phyloP scores from a whole-genome alignment of 2,797 vertebrate genomes.

The Malacoraja senta region DNA sequence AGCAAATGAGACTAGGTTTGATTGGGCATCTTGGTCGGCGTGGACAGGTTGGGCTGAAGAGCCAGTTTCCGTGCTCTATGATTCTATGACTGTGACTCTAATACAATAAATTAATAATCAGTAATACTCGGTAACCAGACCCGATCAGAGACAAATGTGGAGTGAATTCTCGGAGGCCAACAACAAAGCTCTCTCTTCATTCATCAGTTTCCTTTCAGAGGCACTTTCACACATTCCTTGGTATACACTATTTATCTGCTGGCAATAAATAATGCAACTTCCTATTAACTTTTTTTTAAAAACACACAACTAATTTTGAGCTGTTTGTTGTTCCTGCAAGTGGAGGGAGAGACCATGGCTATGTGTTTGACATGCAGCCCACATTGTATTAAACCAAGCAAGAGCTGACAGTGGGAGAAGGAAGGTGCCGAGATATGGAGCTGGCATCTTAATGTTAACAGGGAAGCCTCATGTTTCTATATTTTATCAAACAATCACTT shows the following conservation, averaged over 20 bases:
- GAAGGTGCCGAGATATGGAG: not conserved
- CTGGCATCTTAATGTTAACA: not conserved
- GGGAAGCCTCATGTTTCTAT: not conserved
- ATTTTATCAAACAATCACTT: not conserved
- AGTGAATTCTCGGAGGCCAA: not conserved
- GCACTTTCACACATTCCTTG: not conserved
- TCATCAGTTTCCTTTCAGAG: not conserved
- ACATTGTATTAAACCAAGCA: not conserved
- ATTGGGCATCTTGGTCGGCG: too few relatives aligned
- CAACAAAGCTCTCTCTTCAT: not conserved
- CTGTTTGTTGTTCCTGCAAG: not conserved
- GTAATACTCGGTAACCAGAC: too few relatives aligned
- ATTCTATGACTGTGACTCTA: too few relatives aligned
- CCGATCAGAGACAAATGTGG: not conserved
- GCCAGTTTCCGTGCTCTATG: too few relatives aligned
- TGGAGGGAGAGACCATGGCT: not conserved
- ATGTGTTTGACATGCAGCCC: not conserved
- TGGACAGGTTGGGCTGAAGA: too few relatives aligned
- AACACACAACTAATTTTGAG: not conserved
- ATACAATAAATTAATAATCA: too few relatives aligned
- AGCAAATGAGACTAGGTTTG: too few relatives aligned
- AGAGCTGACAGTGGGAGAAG: too few relatives aligned
- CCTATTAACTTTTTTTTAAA: not conserved
- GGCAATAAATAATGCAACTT: not conserved
- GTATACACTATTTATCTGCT: not conserved